These are phyloP conservation scores for Scytalopus superciliaris DNA, from an alignment of 2,113 vertebrate genomes.

Conservation along the genomic window DNA sequence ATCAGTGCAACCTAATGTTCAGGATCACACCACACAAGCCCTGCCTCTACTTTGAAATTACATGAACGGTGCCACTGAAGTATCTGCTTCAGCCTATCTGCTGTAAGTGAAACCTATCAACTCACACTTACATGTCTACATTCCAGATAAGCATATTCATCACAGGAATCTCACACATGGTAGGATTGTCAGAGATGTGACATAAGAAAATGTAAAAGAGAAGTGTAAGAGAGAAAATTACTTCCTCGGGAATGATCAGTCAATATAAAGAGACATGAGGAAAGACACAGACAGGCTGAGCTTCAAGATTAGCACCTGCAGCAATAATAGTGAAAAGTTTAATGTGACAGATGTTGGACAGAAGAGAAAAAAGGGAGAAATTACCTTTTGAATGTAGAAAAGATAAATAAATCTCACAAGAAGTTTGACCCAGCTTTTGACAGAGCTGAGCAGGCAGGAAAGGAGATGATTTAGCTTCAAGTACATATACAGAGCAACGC, in stretches of 20 bases:
- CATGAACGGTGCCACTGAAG: fast-evolving
- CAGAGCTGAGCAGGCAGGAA: background rate
- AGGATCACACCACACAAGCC: background rate
- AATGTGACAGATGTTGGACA: background rate
- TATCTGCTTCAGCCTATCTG: background rate
- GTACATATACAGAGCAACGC: background rate
- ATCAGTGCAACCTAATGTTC: background rate
- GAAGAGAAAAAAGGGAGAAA: background rate
- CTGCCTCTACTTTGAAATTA: background rate
- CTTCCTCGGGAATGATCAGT: background rate
- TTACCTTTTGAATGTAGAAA: background rate
- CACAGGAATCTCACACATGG: background rate
- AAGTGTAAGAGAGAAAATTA: background rate
- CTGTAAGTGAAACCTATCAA: fast-evolving
- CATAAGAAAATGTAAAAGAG: background rate
- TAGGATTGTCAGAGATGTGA: background rate
- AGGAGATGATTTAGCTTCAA: background rate
- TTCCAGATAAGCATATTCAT: background rate
- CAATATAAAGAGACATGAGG: background rate
- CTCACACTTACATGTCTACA: fast-evolving
- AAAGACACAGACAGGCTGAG: background rate
- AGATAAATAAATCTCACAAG: background rate
- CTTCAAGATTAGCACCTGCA: background rate
- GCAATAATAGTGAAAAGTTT: background rate
- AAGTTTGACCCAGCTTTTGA: background rate